A percentile compares a stretch with the other conserved stretches of the same genome.
Evolutionary conservation across 2,797 vertebrate genomes (phyloP).

Genomic region (Coccyzus lansbergi): DNA sequence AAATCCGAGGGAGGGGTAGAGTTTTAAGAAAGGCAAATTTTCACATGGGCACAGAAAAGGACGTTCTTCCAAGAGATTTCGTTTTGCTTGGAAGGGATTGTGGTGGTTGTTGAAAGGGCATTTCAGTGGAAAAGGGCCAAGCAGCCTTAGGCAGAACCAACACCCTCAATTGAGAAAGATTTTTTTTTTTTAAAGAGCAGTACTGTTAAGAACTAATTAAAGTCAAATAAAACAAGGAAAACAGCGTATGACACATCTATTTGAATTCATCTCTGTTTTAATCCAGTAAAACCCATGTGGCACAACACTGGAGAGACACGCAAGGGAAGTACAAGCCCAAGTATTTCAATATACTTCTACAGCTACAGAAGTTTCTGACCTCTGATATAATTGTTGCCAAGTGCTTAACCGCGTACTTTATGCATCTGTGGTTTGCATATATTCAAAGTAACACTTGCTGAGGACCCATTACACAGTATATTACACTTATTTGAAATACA

Average conservation of each 20-base stretch:
- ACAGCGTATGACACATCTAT: constrained; percentile 28
- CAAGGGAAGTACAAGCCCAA: background rate
- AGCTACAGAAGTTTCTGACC: background rate
- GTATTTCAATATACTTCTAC: background rate
- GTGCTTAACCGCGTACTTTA: background rate
- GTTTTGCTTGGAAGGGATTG: constrained; percentile 8
- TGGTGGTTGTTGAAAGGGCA: constrained; percentile 34
- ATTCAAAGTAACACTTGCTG: background rate
- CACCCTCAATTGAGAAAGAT: constrained; percentile 52
- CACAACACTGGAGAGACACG: background rate
- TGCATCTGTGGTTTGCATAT: background rate
- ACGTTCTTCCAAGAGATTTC: background rate
- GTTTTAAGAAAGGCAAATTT: background rate
- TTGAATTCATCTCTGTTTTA: constrained; percentile 31
- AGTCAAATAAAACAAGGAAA: constrained; percentile 57
- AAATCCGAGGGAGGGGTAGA: background rate
- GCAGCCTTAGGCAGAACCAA: constrained; percentile 49
- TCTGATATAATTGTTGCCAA: background rate
- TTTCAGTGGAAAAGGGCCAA: constrained; percentile 40
- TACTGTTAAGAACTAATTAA: constrained; percentile 54
- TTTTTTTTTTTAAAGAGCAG: constrained; percentile 29
- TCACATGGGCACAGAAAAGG: background rate
- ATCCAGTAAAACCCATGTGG: background rate
- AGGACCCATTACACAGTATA: background rate
- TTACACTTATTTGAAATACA: background rate